Base-by-base conservation (phyloP, 1,140 invertebrate genomes). In the Temnothorax longispinosus region DNA sequence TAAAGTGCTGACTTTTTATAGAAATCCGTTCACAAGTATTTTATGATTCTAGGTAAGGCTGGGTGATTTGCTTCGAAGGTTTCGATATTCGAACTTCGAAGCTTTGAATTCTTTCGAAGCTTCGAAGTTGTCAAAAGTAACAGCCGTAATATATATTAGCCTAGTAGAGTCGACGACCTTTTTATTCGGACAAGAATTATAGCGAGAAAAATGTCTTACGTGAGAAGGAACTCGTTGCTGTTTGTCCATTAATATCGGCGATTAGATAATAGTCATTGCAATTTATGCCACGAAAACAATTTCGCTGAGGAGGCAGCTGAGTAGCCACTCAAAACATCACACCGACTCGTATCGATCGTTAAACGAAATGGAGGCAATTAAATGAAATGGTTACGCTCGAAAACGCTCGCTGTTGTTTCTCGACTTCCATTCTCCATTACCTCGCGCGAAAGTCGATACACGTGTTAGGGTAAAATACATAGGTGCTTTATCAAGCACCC, bases 331-430 rank as follows among this genome's bases (percentile, higher is more conserved):
- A 47, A 86, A 69, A 27, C 32, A 81, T 80, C 75, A 41, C 38
- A 47, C 47, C 54, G 41, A 69, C n/a, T 60, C 50, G 77, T 52
- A 72, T 87, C 35, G 77, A 87, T 67, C 78, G 85, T 87, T 82
- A 87, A 71, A 41, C 56, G 56, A 71, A 87, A 82, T 72, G 54
- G 78, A 64, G 64, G 54, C 56, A 87, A 81, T 87, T 84, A 87
- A 87, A 87, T 50, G 67, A 87, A 87, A 87, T n/a, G 85, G 65
- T 81, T 67, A 81, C 76, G 76, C 82, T 87, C 52, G 65, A 87
- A 82, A 87, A 64, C 52, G 65, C 38, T 82, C 47, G 77, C 76
- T 13, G 47, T 71, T 86, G 77, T 82, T 87, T 32, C 65, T 35
- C 77, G 78, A 69, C 56, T 56, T 67, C 44, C 74, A 84, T 84